Percentiles rank a stretch among this genome's conserved stretches.
phyloP scores from a whole-genome alignment of 2,797 vertebrate species.

The Cyprinella venusta region DNA sequence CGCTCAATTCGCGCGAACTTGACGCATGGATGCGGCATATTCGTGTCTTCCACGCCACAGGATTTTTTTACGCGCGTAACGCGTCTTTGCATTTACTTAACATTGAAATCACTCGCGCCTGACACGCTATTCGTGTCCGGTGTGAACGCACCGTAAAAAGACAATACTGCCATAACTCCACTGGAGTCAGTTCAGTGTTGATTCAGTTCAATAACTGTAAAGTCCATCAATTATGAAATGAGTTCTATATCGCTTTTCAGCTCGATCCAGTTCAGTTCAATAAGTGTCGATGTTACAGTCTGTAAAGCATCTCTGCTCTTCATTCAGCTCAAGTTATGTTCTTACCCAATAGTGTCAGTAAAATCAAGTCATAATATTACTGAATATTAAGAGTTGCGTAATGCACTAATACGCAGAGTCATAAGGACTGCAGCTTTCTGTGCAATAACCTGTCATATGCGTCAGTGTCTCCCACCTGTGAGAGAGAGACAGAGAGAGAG shows the following conservation, averaged over 20 bases:
- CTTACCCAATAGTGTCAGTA: not conserved
- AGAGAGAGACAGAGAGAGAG: constrained; percentile 26
- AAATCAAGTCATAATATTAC: not conserved
- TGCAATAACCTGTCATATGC: constrained; percentile 51
- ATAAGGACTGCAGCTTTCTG: constrained; percentile 49
- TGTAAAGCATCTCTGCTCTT: not conserved
- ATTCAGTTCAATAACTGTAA: too few species aligned
- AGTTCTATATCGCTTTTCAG: not conserved
- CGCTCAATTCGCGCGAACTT: too few species aligned
- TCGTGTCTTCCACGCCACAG: too few species aligned
- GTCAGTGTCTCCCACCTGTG: constrained; percentile 51
- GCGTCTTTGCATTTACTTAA: too few species aligned
- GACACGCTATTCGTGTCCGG: too few species aligned
- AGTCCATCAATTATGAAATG: too few species aligned
- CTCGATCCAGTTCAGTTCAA: not conserved
- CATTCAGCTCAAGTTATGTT: not conserved
- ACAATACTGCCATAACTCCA: too few species aligned
- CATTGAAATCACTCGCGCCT: too few species aligned
- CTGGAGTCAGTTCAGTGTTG: too few species aligned
- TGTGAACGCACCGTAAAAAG: too few species aligned
- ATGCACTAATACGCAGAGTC: constrained; percentile 43
- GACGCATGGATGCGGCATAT: too few species aligned
- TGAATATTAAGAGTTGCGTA: constrained; percentile 33
- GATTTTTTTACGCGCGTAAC: too few species aligned
- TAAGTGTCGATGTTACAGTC: not conserved